A percentile compares a stretch with the other conserved stretches of the same genome.
Conservation (phyloP, 2,113 vertebrate species). For the Pavo muticus region DNA sequence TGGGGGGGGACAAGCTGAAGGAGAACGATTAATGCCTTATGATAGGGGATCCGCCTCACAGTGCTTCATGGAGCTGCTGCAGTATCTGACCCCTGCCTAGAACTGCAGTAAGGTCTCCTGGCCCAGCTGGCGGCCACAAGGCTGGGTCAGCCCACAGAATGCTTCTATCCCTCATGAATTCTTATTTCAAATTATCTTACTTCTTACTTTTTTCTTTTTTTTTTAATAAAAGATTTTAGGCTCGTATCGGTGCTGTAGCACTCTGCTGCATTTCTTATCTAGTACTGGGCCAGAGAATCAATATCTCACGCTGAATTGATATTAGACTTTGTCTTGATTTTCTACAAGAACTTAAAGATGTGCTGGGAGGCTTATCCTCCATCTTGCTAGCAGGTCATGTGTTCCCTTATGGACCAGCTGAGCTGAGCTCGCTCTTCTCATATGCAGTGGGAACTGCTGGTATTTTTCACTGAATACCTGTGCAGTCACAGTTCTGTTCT, state of each 20-base stretch:
- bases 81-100: not conserved
- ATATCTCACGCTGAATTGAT: not conserved
- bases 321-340: not conserved
- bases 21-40: not conserved
- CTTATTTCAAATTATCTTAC: not conserved
- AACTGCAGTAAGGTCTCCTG: not conserved
- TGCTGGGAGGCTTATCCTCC: not conserved
- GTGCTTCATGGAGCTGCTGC: not conserved
- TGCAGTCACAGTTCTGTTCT: not conserved
- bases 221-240: not conserved
- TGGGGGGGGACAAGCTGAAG: not conserved
- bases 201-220: fast-evolving
- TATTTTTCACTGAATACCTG: not conserved
- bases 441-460: not conserved
- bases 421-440: fast-evolving
- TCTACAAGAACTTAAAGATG: not conserved
- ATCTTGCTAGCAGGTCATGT: fast-evolving
- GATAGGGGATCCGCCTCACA: not conserved
- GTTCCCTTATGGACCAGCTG: too few species aligned
- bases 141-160: not conserved
- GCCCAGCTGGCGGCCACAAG: not conserved
- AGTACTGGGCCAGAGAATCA: not conserved
- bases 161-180: not conserved
- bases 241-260: not conserved
- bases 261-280: not conserved